Base-by-base conservation (phyloP, 2,113 vertebrate genomes). In the Ursus arctos region DNA sequence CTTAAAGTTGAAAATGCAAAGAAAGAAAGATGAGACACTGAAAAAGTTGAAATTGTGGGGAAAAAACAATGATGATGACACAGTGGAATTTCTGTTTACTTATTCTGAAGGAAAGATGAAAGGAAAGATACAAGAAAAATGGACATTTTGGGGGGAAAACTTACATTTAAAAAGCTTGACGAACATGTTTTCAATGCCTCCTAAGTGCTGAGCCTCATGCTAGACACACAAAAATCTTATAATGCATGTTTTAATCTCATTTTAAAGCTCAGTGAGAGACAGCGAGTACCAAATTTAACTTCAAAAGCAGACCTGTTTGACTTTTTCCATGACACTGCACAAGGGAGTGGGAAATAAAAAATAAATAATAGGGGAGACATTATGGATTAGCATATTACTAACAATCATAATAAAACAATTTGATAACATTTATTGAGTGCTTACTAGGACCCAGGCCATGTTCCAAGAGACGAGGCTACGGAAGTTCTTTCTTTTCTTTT, bases 321-420 rank as follows among this genome's bases (percentile, higher is more conserved):
- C 9, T 51, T 57, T 74, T 93, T n/a, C 72, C 26, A 49, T 80
- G 47, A 11, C 11, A 65, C 49, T 33, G 72, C 14, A 59, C 24
- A 85, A 82, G 26, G 31, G 65, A 74, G 67, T 36, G 90, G 24
- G 6, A 94, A 89, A 92, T 69, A 67, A 95, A 88, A 88, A 95
- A 71, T 92, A 76, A 87, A n/a, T 72, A 82, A 94, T 43, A 43
- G 47, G 21, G 19, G 33, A 76, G 94, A 69, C 26, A 71, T 61
- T 72, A 36, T 87, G 21, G n/a, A 81, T 76, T 87, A 93, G 24
- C 36, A 74, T 67, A 57, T n/a, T 80, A 49, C 65, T 81, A 80
- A 36, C 19, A 69, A 69, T n/a, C n/a, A n/a, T 21, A 69, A 63
- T 57, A 57, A 69, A 69, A 69, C 33, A 10, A 69, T 83, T 74